Evolutionary conservation across 2,888 invertebrate genomes (phyloP).

Genomic region (Petrophora chlorosata): DNA sequence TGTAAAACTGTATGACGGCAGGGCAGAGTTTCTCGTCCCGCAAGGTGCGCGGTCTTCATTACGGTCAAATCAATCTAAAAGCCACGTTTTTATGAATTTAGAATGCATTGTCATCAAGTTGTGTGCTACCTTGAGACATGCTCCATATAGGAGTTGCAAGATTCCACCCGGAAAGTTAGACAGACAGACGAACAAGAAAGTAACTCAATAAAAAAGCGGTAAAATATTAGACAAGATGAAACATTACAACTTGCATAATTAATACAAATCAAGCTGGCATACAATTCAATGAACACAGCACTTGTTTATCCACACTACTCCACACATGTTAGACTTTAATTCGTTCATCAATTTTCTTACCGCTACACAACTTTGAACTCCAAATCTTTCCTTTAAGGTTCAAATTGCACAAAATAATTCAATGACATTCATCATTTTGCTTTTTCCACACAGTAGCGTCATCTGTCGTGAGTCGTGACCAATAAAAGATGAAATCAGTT

Average conservation of each 20-base stretch:
- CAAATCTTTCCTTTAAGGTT: background rate
- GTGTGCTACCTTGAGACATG: too few species aligned
- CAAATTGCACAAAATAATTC: background rate
- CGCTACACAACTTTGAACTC: background rate
- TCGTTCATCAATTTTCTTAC: background rate
- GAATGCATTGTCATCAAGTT: too few species aligned
- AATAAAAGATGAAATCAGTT: slow-evolving; percentile 48
- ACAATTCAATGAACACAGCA: slow-evolving; percentile 6
- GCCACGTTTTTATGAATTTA: too few species aligned
- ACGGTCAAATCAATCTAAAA: too few species aligned
- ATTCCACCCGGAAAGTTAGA: too few species aligned
- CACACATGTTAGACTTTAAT: slow-evolving; percentile 1
- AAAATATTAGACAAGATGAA: background rate
- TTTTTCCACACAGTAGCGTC: slow-evolving; percentile 44
- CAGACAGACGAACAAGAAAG: too few species aligned
- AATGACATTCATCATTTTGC: slow-evolving; percentile 7
- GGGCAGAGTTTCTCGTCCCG: too few species aligned
- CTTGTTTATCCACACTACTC: slow-evolving; percentile 4
- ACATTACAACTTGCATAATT: slow-evolving; percentile 1
- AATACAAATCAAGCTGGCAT: background rate
- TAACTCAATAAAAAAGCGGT: too few species aligned
- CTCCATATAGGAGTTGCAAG: too few species aligned
- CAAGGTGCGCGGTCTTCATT: too few species aligned
- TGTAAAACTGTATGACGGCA: too few species aligned
- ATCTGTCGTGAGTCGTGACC: slow-evolving; percentile 58